A percentile compares a stretch with the other conserved stretches of the same genome.
phyloP scores from a whole-genome alignment of 2,797 vertebrate genomes.

The Geotria australis region DNA sequence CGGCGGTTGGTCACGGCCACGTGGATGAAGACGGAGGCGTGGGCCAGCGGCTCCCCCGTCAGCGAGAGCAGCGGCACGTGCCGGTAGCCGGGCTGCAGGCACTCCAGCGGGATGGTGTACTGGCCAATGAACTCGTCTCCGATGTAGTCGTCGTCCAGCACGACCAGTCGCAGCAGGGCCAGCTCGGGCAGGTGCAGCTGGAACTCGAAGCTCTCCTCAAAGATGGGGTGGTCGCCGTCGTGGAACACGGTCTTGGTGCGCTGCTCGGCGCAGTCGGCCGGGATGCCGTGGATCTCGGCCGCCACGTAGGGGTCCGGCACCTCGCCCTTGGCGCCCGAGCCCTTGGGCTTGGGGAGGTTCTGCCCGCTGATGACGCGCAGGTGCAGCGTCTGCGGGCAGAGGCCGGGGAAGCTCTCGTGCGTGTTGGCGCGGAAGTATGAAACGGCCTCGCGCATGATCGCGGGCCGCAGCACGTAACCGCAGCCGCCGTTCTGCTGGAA shows the following conservation, averaged over 20 bases:
- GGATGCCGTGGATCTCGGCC: not conserved
- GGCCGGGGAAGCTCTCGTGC: not conserved
- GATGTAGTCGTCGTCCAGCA: not conserved
- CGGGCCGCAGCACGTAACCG: not conserved
- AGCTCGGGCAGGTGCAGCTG: not conserved
- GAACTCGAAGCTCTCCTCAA: not conserved
- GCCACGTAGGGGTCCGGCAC: not conserved
- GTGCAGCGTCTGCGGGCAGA: not conserved
- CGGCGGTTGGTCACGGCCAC: not conserved
- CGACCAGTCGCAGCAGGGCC: not conserved
- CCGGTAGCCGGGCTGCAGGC: not conserved
- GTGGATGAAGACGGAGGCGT: not conserved
- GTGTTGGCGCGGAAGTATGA: not conserved
- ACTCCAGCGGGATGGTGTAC: not conserved
- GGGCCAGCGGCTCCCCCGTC: not conserved
- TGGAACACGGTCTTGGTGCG: not conserved
- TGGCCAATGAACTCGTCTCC: not conserved
- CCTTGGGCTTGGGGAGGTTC: not conserved
- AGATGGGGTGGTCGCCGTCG: not conserved
- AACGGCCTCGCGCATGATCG: not conserved
- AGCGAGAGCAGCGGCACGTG: not conserved
- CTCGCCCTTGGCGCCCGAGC: not conserved
- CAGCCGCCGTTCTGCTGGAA: not conserved
- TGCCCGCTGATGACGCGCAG: not conserved
- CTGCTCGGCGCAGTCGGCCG: not conserved